Conservation (phyloP, 2,797 vertebrate species). For the Caiman crocodilus region DNA sequence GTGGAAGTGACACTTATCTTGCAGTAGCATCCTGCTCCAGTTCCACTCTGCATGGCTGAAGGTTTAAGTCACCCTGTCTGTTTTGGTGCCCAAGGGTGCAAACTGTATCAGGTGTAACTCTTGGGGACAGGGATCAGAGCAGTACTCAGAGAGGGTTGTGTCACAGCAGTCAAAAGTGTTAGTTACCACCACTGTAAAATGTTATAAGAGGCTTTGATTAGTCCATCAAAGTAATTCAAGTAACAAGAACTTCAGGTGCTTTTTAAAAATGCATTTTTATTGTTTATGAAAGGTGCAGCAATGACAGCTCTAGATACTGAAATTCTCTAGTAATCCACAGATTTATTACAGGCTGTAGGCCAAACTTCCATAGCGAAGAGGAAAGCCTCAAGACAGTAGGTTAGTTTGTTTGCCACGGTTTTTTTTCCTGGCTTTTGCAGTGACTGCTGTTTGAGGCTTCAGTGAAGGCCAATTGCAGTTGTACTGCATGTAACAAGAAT, state of each 20-base stretch:
- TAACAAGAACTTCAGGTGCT: not conserved
- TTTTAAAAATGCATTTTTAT: not conserved
- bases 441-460: not conserved
- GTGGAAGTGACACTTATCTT: too few species aligned
- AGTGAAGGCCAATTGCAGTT: not conserved
- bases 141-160: too few species aligned
- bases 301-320: not conserved
- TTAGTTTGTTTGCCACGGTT: not conserved
- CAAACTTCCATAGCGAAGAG: not conserved
- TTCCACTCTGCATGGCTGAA: too few species aligned
- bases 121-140: too few species aligned
- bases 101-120: too few species aligned
- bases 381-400: not conserved
- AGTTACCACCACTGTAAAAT: not conserved
- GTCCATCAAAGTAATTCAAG: not conserved
- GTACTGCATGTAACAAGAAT: not conserved
- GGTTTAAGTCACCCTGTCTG: too few species aligned
- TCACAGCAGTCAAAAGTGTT: not conserved
- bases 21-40: too few species aligned
- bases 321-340: not conserved
- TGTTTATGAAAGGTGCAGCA: not conserved
- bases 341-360: not conserved
- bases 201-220: not conserved
- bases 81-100: too few species aligned
- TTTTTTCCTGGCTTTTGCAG: not conserved